These are phyloP conservation scores for Autographa pulchrina DNA, from an alignment of 2,888 invertebrate genomes.

Conservation along the genomic window DNA sequence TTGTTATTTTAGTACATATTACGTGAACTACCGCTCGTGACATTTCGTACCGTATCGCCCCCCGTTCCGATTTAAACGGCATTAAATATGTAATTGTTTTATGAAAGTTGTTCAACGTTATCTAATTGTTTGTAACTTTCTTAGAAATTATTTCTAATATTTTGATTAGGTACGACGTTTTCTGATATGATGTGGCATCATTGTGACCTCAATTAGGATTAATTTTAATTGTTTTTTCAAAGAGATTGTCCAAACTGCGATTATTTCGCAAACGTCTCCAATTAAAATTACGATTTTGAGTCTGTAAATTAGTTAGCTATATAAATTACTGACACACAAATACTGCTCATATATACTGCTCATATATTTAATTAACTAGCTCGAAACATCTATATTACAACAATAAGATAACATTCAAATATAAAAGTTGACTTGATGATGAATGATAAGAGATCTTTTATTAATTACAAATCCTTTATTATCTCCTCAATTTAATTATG, in stretches of 20 bases:
- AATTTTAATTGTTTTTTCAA: conserved; percentile 33
- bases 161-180: conserved; percentile 27
- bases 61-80: conserved; percentile 11
- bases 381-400: neutral
- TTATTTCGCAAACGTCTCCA: neutral
- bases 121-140: conserved; percentile 43
- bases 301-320: neutral
- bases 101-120: conserved; percentile 36
- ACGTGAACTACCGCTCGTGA: conserved; percentile 35
- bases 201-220: conserved; percentile 31
- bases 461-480: too few species aligned
- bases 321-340: neutral
- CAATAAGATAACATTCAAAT: neutral
- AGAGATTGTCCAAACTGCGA: conserved; percentile 6
- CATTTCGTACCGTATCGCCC: conserved; percentile 26
- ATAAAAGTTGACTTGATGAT: neutral
- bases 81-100: conserved; percentile 25
- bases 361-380: neutral
- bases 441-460: neutral
- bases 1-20: conserved; percentile 8
- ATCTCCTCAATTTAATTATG: too few species aligned
- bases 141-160: conserved; percentile 20
- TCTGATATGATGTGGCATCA: conserved; percentile 13
- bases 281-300: neutral
- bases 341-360: neutral